Evolutionary conservation across 2,888 invertebrate genomes (phyloP).

Genomic region (Monopis laevigella): DNA sequence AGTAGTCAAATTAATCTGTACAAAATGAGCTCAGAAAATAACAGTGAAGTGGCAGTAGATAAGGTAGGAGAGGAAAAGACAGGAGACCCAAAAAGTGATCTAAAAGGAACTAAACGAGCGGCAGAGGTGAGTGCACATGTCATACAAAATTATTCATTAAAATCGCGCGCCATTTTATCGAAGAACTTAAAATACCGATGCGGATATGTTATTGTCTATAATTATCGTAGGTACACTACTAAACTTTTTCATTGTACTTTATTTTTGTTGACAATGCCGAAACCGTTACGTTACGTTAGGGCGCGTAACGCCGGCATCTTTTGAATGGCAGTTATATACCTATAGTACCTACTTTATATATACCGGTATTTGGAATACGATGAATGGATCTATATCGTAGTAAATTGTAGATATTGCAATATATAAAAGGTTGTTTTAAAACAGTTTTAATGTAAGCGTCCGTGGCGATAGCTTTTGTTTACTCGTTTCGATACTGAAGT

Average conservation of each 20-base stretch:
- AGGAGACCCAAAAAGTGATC: slow-evolving; percentile 79
- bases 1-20: slow-evolving; percentile 57
- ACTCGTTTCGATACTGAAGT: slow-evolving; percentile 53
- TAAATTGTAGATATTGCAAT: neutral
- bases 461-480: slow-evolving; percentile 46
- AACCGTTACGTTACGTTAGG: slow-evolving; percentile 3
- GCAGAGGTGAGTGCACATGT: slow-evolving; percentile 81
- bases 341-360: neutral
- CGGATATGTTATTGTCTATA: too few relatives aligned
- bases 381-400: too few relatives aligned
- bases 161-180: slow-evolving; percentile 66
- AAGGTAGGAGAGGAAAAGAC: slow-evolving; percentile 82
- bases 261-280: too few relatives aligned
- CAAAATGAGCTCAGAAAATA: slow-evolving; percentile 82
- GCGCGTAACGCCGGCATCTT: slow-evolving; percentile 47
- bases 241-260: too few relatives aligned
- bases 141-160: slow-evolving; percentile 49
- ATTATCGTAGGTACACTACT: too few relatives aligned
- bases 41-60: slow-evolving; percentile 85
- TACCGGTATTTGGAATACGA: neutral
- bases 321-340: slow-evolving; percentile 36
- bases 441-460: slow-evolving; percentile 15
- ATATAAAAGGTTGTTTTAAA: neutral
- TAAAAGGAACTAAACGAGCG: slow-evolving; percentile 88
- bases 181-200: slow-evolving; percentile 28